phyloP scores from a whole-genome alignment of 1,140 invertebrate genomes.

The Lasioglossum albipes region DNA sequence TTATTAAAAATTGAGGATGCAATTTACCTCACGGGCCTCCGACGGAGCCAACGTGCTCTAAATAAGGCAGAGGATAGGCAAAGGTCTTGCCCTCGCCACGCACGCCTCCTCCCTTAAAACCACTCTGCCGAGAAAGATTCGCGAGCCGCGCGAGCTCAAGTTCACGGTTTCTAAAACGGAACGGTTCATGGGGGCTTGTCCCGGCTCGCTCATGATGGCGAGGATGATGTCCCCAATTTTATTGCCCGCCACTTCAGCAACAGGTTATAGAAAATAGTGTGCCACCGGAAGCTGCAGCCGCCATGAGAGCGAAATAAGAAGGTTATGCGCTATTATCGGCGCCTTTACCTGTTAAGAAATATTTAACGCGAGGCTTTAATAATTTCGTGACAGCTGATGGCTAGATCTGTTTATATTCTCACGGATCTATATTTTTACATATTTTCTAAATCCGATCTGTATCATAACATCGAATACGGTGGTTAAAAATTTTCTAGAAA shows the following conservation, averaged over 20 bases:
- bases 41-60: conserved; percentile 69
- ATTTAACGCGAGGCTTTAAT: no score
- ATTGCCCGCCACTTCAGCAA: conserved; percentile 16
- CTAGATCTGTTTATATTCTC: no score
- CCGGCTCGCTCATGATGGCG: no score
- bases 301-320: no score
- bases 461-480: no score
- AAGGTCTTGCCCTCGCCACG: conserved; percentile 25
- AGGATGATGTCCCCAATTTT: background rate
- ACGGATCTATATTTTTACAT: no score
- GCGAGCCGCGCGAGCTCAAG: background rate
- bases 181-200: background rate
- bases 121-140: conserved; percentile 41
- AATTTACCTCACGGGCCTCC: conserved; percentile 71
- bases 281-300: background rate
- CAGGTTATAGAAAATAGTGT: conserved; percentile 29
- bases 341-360: no score
- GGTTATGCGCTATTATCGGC: no score
- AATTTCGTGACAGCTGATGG: no score
- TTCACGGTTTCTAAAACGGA: background rate
- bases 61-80: conserved; percentile 69
- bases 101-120: conserved; percentile 11
- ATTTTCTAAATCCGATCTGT: no score
- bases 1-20: conserved; percentile 78
- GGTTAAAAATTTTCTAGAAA: no score